A percentile compares a stretch with the other conserved stretches of the same genome.
Conservation (phyloP, 2,888 invertebrate genomes). For the Crematogaster levior region DNA sequence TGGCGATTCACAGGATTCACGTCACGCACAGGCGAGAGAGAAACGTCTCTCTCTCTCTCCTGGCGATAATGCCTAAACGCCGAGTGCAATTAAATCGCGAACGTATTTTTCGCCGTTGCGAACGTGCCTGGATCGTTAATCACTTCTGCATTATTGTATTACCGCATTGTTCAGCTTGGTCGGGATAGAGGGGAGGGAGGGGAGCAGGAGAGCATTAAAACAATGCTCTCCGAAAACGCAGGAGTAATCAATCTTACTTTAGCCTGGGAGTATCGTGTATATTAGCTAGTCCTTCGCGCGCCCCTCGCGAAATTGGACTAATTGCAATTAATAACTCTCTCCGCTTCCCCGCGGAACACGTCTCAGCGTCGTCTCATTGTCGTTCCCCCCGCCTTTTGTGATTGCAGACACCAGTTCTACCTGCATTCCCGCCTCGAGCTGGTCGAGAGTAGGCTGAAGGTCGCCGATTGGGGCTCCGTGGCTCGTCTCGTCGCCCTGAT, state of each 20-base stretch:
- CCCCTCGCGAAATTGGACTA: conserved; percentile 40
- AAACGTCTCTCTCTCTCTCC: background rate
- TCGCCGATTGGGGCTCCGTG: conserved; percentile 90
- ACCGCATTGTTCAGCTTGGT: conserved; percentile 28
- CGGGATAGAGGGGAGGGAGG: background rate
- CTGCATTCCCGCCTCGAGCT: conserved; percentile 93
- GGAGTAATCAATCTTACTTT: conserved; percentile 62
- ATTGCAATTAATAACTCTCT: conserved; percentile 60
- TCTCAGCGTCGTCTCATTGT: background rate
- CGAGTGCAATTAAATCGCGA: conserved; percentile 6
- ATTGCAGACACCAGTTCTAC: conserved; percentile 92
- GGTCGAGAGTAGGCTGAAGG: conserved; percentile 90
- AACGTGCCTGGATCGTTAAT: conserved; percentile 54
- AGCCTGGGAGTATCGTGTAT: conserved; percentile 32
- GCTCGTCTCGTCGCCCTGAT: conserved; percentile 92
- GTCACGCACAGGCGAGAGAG: background rate
- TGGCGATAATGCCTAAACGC: conserved; percentile 1
- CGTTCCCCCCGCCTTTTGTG: conserved; percentile 29
- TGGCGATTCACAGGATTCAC: conserved; percentile 3
- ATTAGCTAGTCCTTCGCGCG: conserved; percentile 27
- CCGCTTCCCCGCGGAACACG: background rate
- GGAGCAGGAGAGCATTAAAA: conserved; percentile 36
- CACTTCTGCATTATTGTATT: conserved; percentile 45
- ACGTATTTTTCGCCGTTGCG: background rate
- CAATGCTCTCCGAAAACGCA: conserved; percentile 34